These are phyloP conservation scores for Rhinopithecus roxellana DNA, from an alignment of 2,113 vertebrate genomes.

Conservation along the genomic window DNA sequence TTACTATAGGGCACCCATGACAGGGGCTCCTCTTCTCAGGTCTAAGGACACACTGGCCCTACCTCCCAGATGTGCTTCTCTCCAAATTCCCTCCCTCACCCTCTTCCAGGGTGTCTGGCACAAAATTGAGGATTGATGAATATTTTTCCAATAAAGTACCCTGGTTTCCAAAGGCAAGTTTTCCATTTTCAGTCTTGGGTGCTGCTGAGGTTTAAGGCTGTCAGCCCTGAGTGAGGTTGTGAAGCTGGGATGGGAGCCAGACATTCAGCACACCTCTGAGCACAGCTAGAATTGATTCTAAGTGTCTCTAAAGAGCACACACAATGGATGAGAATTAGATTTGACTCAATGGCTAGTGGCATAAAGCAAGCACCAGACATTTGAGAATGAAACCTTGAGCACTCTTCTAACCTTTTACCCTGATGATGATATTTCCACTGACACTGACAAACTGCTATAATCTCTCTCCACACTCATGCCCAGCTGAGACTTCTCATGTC, in stretches of 20 bases:
- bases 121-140: not conserved
- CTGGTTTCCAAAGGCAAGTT: not conserved
- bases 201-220: not conserved
- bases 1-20: accelerated
- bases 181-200: not conserved
- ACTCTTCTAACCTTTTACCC: not conserved
- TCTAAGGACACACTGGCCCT: not conserved
- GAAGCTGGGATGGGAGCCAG: not conserved
- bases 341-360: not conserved
- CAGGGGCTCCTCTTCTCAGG: not conserved
- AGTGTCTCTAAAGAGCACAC: not conserved
- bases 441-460: not conserved
- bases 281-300: not conserved
- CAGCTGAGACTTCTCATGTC: not conserved
- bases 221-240: conserved; percentile 8
- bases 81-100: not conserved
- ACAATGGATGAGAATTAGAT: conserved; percentile 12
- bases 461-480: not conserved
- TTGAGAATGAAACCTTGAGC: not conserved
- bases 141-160: not conserved
- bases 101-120: not conserved
- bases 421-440: not conserved
- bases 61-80: not conserved
- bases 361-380: not conserved
- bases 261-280: not conserved